Base-by-base conservation (phyloP, 92 coral and sea anemone species). In the Scolanthus callimorphus region DNA sequence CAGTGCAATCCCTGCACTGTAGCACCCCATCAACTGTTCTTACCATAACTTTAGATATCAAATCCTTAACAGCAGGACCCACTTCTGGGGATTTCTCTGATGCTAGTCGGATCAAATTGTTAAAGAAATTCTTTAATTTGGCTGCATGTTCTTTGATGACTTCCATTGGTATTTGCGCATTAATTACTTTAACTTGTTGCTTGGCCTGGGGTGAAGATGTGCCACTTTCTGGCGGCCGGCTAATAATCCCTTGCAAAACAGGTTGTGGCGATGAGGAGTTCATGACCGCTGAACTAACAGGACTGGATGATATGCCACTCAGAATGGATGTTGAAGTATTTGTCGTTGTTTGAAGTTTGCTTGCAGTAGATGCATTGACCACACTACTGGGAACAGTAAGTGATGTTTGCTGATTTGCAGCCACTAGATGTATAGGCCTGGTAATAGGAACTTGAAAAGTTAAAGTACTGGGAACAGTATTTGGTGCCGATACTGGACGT, bases 11-110 rank as follows among this genome's bases (percentile, higher is more conserved):
- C n/a, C n/a, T n/a, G n/a, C n/a, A n/a, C n/a, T n/a, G n/a, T n/a
- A n/a, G n/a, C n/a, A n/a, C n/a, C n/a, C n/a, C n/a, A n/a, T n/a
- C n/a, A n/a, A n/a, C n/a, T n/a, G n/a, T n/a, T n/a, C n/a, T 54
- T 65, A 94, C 99, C 99, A 94, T 84, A 38, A 94, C 99, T 72
- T 80, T 89, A 63, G 84, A 88, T 24, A 94, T 89, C 49, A 94
- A 81, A 39, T 84, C 99, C 64, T 87, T 78, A 3, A 94, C 99
- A 69, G 76, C 84, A 43, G 84, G 82, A 17, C 99, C 99, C 55
- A 94, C 83, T 58, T 88, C 97, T 0, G 94, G 99, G 3, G 99
- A 94, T 65, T 83, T 82, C 47, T 74, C 94, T n/a, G 96, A 80
- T 26, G 99, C 99, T 57, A 94, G 85, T 57, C 92, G 72, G 1